These are phyloP conservation scores for Masnerella sp. DNA, from an alignment of 2,888 invertebrate genomes.

Conservation along the genomic window DNA sequence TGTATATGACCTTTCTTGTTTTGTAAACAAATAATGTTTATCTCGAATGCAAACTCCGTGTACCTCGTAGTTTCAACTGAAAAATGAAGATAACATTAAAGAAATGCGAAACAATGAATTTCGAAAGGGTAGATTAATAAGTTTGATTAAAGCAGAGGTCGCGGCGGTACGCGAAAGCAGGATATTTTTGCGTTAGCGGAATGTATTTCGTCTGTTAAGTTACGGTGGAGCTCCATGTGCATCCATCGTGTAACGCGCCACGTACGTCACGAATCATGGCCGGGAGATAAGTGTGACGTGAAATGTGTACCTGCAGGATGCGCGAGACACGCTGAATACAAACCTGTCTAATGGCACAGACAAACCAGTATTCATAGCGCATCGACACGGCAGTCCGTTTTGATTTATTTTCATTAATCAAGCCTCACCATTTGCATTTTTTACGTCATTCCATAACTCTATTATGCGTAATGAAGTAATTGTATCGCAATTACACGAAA, in stretches of 20 bases:
- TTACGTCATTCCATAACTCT: too few relatives aligned
- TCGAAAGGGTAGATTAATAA: constrained; percentile 22
- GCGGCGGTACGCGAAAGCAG: constrained; percentile 24
- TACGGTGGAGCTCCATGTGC: constrained; percentile 33
- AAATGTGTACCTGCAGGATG: constrained; percentile 51
- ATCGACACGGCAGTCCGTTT: constrained; percentile 42
- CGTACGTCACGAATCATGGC: constrained; percentile 56
- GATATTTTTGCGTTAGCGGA: constrained; percentile 50
- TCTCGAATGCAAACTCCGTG: too few relatives aligned
- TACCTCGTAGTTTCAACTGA: too few relatives aligned
- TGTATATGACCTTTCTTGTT: too few relatives aligned
- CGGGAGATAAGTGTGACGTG: constrained; percentile 57
- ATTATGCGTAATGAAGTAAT: too few relatives aligned
- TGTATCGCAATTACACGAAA: too few relatives aligned
- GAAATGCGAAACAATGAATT: constrained; percentile 28
- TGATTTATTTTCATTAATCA: constrained; percentile 45
- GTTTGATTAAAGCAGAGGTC: constrained; percentile 49
- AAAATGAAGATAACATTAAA: too few relatives aligned
- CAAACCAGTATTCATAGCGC: constrained; percentile 52
- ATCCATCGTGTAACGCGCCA: constrained; percentile 48
- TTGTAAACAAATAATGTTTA: too few relatives aligned
- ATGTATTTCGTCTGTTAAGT: constrained; percentile 51
- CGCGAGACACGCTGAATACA: constrained; percentile 54
- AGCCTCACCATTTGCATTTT: constrained; percentile 17
- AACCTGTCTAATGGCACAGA: constrained; percentile 45